These are phyloP conservation scores for Potamarius usumacintae DNA, from an alignment of 2,113 vertebrate species.

Conservation along the genomic window DNA sequence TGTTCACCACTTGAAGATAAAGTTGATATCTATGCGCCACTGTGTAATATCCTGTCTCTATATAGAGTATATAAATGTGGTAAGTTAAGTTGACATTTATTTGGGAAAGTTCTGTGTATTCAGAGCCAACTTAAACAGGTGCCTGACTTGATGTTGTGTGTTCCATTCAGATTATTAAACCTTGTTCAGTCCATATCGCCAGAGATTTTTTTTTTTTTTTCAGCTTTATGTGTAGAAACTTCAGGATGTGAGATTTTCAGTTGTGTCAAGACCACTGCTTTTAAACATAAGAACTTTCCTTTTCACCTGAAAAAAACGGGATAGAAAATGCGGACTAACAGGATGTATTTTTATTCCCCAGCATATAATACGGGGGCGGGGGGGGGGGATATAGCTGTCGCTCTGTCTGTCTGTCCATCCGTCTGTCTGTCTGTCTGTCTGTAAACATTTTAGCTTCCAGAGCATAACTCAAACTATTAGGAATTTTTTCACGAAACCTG, in stretches of 20 bases:
- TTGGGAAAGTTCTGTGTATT: neutral
- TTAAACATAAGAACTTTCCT: neutral
- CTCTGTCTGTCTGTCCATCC: too few species aligned
- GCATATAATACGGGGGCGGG: too few species aligned
- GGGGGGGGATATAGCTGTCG: too few species aligned
- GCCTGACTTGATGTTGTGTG: neutral
- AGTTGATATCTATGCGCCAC: too few species aligned
- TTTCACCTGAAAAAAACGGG: neutral
- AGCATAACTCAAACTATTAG: too few species aligned
- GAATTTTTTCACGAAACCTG: too few species aligned
- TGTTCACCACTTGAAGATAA: too few species aligned
- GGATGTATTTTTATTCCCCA: neutral
- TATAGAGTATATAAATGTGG: neutral
- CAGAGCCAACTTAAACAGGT: neutral
- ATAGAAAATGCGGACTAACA: neutral
- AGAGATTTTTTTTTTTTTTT: neutral
- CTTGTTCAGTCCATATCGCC: neutral
- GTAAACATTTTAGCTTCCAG: too few species aligned
- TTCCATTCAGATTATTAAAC: neutral
- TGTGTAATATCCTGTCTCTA: too few species aligned
- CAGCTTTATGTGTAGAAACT: neutral
- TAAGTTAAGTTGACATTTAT: neutral
- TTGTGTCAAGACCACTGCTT: neutral
- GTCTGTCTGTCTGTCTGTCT: too few species aligned
- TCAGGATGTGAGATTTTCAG: neutral